Evolutionary conservation across 2,113 vertebrate genomes (phyloP).

Genomic region (Cyrtonyx montezumae): DNA sequence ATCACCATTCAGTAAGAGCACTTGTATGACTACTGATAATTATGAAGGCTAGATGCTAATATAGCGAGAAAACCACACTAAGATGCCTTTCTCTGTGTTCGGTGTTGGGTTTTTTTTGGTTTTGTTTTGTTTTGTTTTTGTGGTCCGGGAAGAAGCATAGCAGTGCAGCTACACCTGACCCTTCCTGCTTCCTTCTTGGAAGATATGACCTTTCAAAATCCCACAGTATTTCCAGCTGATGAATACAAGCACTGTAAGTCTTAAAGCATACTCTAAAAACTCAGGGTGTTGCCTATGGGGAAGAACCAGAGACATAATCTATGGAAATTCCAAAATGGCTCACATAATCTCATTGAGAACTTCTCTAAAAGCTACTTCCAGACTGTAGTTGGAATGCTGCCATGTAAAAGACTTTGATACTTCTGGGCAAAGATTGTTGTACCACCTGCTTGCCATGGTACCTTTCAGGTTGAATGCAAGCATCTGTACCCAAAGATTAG

Average conservation of each 20-base stretch:
- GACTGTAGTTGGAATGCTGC: slow-evolving; percentile 60
- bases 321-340: slow-evolving; percentile 68
- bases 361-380: slow-evolving; percentile 64
- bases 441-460: slow-evolving; percentile 64
- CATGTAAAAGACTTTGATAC: slow-evolving; percentile 43
- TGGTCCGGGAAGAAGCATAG: not conserved
- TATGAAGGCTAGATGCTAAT: not conserved
- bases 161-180: not conserved
- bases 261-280: slow-evolving; percentile 23
- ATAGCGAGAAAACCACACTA: not conserved
- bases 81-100: not conserved
- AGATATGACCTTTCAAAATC: not conserved
- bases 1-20: not conserved
- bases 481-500: slow-evolving; percentile 49
- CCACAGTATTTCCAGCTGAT: not conserved
- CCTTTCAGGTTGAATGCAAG: slow-evolving; percentile 34
- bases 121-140: not conserved
- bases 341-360: slow-evolving; percentile 72
- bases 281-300: slow-evolving; percentile 45
- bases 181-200: not conserved
- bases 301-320: slow-evolving; percentile 65
- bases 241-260: not conserved
- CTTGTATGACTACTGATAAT: not conserved
- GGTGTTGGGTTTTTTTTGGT: too few relatives aligned
- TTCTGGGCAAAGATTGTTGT: slow-evolving; percentile 46